Percentiles rank a stretch among this genome's conserved stretches.
phyloP scores from a whole-genome alignment of 2,888 invertebrate genomes.

The Pristionchus fissidentatus region DNA sequence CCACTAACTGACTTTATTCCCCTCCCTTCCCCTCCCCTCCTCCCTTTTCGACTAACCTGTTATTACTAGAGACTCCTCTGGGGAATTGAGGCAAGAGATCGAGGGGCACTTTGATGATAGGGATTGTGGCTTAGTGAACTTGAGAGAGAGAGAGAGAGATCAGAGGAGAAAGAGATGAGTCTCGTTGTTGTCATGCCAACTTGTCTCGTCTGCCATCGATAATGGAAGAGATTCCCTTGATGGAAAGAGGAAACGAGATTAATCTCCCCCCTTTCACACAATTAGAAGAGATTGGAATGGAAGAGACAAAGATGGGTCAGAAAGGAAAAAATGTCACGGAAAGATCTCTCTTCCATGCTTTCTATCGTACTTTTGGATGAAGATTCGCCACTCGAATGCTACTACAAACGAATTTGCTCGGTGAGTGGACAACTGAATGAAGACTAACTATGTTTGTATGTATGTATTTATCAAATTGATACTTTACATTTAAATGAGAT shows the following conservation, averaged over 20 bases:
- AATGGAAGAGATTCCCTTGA: not conserved
- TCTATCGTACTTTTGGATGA: conserved; percentile 27
- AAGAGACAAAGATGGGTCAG: not conserved
- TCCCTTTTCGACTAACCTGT: conserved; percentile 7
- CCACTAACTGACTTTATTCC: not conserved
- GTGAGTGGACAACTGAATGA: not conserved
- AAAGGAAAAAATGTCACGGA: not conserved
- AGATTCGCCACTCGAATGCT: conserved; percentile 12
- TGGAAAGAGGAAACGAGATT: not conserved
- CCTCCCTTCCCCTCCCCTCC: not conserved
- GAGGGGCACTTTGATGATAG: conserved; percentile 1
- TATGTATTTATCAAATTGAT: too few species aligned
- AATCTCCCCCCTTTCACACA: conserved; percentile 2
- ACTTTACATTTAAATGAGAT: too few species aligned
- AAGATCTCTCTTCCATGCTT: conserved; percentile 10
- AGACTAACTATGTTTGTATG: not conserved
- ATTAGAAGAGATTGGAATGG: not conserved
- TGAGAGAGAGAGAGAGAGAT: too few species aligned
- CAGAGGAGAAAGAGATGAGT: not conserved
- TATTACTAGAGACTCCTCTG: conserved; percentile 27
- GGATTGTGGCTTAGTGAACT: not conserved
- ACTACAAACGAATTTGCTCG: not conserved
- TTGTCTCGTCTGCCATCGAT: conserved; percentile 3
- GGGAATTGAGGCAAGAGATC: not conserved
- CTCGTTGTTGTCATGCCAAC: conserved; percentile 12